Percentiles rank a stretch among this genome's conserved stretches.
Evolutionary conservation across 2,113 vertebrate genomes (phyloP).

Genomic region (Apus apus): DNA sequence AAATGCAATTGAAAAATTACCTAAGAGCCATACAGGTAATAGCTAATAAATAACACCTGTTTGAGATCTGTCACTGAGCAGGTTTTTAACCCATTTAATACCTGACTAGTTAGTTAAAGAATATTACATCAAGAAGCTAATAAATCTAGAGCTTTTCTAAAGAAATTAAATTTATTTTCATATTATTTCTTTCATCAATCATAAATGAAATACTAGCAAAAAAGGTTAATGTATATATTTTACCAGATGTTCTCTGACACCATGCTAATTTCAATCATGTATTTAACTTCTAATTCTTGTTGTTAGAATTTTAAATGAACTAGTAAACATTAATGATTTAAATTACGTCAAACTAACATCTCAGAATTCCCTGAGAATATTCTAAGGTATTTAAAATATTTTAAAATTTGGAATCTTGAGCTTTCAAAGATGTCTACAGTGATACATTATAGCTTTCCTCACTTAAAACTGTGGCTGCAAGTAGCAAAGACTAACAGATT

Average conservation of each 20-base stretch:
- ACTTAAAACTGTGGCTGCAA: not conserved
- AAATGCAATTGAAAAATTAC: not conserved
- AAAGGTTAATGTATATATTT: not conserved
- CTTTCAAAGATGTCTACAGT: not conserved
- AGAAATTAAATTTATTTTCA: not conserved
- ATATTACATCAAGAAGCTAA: not conserved
- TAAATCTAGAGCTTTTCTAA: not conserved
- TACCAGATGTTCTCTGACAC: not conserved
- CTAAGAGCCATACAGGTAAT: not conserved
- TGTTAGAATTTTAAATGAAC: not conserved
- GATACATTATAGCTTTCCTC: not conserved
- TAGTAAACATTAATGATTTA: fast-evolving
- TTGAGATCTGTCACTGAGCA: not conserved
- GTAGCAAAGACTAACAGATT: not conserved
- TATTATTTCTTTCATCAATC: not conserved
- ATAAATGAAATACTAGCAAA: not conserved
- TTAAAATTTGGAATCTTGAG: not conserved
- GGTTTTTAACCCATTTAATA: not conserved
- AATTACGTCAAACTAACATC: not conserved
- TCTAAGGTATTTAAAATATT: not conserved
- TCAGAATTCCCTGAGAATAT: not conserved
- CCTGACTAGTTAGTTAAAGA: not conserved
- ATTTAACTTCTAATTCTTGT: not conserved
- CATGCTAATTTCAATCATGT: not conserved
- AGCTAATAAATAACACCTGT: not conserved